Evolutionary conservation across 2,888 invertebrate genomes (phyloP).

Genomic region (Pristionchus mayeri): DNA sequence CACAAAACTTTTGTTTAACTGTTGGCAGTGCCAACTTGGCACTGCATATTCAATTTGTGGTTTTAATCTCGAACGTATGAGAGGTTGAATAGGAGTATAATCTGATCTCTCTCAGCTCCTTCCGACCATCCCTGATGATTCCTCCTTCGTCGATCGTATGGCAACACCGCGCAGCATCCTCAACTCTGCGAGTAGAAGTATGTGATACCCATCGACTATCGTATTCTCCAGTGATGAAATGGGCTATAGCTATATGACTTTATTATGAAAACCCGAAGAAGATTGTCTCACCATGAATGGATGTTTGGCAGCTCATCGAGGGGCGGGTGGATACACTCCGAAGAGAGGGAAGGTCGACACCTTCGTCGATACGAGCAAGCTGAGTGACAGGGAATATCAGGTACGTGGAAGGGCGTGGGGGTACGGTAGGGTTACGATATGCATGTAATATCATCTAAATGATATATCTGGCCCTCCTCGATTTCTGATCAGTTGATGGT

Average conservation of each 20-base stretch:
- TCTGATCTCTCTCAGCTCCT: not conserved
- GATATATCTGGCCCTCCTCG: too few species aligned
- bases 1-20: too few species aligned
- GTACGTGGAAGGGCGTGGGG: not conserved
- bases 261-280: not conserved
- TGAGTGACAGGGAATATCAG: conserved; percentile 36
- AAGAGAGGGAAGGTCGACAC: conserved; percentile 4
- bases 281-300: too few species aligned
- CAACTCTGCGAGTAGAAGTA: not conserved
- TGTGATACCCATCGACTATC: not conserved
- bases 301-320: not conserved
- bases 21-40: too few species aligned
- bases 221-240: not conserved
- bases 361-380: conserved; percentile 43
- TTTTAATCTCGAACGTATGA: too few species aligned
- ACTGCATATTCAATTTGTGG: too few species aligned
- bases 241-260: not conserved
- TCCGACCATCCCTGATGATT: conserved; percentile 3
- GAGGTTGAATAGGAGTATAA: not conserved
- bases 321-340: conserved; percentile 44
- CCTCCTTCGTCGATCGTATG: conserved; percentile 41
- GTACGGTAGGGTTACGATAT: not conserved
- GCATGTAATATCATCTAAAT: too few species aligned
- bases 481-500: too few species aligned
- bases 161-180: not conserved